Evolutionary conservation across 2,113 vertebrate genomes (phyloP), one percentile per base, ranked within the genome.

Genomic region (Meles meles): DNA sequence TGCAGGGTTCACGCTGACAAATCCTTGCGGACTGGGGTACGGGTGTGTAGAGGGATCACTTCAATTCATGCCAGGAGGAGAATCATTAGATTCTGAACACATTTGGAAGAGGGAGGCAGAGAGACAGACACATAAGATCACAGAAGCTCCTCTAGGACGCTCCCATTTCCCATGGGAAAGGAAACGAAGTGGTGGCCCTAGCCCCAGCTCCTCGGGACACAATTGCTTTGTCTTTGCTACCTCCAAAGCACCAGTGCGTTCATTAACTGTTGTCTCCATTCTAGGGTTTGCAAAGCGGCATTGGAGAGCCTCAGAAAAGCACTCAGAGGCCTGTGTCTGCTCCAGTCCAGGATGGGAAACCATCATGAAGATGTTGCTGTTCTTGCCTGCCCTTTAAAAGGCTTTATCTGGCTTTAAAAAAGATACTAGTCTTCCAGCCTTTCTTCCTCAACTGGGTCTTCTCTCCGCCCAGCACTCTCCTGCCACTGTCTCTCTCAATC

Each of bases 121-220:
- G 49, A 80, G 92, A 76, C 81, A 95, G 96, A 69, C 94, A 93
- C 63, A 3, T 88, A 67, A 63, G 98, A 96, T 96, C 93, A 74
- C 96, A 95, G 90, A 63, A 90, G 59, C 93, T 92, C 93, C 80
- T 96, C 85, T 12, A 97, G 79, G 94, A 82, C 0, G 18, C 97
- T 94, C 94, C 69, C 74, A 91, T 88, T 98, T 98, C 91, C 34
- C 0, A 97, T 91, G 94, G 94, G 93, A 97, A 96, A 97, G 81
- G 95, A 89, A 61, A 92, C 34, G 81, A 82, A 90, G 97, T 83
- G 72, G 95, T 47, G 94, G 87, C 85, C 84, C 93, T 92, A 37
- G 94, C 94, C 96, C 92, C 96, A 57, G 97, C 96, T 94, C 94
- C 61, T 79, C 0, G 52, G 52, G 92, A 10, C 94, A 91, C 77